Evolutionary conservation across 2,888 invertebrate genomes (phyloP).

Genomic region (Acleris cristana): DNA sequence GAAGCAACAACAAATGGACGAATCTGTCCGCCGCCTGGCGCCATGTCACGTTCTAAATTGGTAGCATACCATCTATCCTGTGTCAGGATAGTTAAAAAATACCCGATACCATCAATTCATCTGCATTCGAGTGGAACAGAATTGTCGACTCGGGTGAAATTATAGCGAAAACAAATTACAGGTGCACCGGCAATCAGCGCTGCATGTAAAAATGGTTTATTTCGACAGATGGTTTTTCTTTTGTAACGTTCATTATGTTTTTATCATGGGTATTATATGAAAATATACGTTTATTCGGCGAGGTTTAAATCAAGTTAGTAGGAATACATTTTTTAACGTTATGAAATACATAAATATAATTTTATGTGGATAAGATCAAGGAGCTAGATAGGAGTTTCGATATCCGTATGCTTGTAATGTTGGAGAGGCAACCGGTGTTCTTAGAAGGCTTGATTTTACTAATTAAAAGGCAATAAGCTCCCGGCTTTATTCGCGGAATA

Average conservation of each 20-base stretch:
- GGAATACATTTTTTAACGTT: too few relatives aligned
- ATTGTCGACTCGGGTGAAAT: constrained; percentile 20
- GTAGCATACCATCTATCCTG: constrained; percentile 57
- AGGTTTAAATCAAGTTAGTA: too few relatives aligned
- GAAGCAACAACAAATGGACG: constrained; percentile 58
- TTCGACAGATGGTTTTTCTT: neutral
- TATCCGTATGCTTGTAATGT: constrained; percentile 6
- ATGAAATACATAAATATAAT: too few relatives aligned
- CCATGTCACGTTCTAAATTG: constrained; percentile 73
- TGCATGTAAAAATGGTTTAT: constrained; percentile 1
- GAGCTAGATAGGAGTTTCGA: neutral
- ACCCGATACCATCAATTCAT: constrained; percentile 54
- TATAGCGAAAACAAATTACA: constrained; percentile 27
- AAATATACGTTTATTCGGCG: too few relatives aligned
- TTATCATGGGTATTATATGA: neutral
- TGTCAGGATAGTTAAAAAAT: constrained; percentile 55
- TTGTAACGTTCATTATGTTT: neutral
- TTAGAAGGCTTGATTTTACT: constrained; percentile 29
- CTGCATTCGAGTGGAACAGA: constrained; percentile 45
- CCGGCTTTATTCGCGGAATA: constrained; percentile 60
- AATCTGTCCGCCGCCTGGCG: constrained; percentile 62
- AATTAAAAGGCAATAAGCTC: constrained; percentile 68
- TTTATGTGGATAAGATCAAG: neutral
- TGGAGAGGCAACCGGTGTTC: constrained; percentile 11
- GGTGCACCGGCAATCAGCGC: constrained; percentile 13